Evolutionary conservation across 2,797 vertebrate species (phyloP).

Genomic region (Notamacropus eugenii): DNA sequence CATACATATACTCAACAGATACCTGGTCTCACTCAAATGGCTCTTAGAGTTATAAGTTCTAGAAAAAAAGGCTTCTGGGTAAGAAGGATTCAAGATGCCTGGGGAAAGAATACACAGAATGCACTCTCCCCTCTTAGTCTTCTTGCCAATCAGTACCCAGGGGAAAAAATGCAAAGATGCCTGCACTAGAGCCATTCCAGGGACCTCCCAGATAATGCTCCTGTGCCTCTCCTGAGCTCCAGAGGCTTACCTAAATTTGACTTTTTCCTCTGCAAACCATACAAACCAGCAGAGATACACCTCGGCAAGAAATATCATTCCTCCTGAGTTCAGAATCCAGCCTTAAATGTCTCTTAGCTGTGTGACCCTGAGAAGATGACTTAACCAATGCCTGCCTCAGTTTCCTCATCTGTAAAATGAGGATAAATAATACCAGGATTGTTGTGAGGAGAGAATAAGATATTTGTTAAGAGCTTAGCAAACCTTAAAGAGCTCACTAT

Average conservation of each 20-base stretch:
- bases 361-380: not conserved
- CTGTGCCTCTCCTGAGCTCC: not conserved
- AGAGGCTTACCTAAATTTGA: not conserved
- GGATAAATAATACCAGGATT: not conserved
- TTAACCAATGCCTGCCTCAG: not conserved
- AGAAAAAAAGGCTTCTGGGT: not conserved
- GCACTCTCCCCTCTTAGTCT: not conserved
- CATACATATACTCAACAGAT: slow-evolving; percentile 1
- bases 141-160: not conserved
- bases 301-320: not conserved
- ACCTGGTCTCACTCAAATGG: not conserved
- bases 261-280: not conserved
- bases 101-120: not conserved
- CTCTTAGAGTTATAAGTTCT: not conserved
- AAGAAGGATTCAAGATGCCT: not conserved
- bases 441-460: not conserved
- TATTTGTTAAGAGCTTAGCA: not conserved
- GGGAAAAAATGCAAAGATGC: not conserved
- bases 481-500: not conserved
- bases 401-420: not conserved
- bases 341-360: not conserved
- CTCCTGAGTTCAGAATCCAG: not conserved
- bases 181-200: not conserved
- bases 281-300: not conserved
- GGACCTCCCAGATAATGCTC: not conserved